Evolutionary conservation across 2,888 invertebrate genomes (phyloP).

Genomic region (Drosophila borealis): DNA sequence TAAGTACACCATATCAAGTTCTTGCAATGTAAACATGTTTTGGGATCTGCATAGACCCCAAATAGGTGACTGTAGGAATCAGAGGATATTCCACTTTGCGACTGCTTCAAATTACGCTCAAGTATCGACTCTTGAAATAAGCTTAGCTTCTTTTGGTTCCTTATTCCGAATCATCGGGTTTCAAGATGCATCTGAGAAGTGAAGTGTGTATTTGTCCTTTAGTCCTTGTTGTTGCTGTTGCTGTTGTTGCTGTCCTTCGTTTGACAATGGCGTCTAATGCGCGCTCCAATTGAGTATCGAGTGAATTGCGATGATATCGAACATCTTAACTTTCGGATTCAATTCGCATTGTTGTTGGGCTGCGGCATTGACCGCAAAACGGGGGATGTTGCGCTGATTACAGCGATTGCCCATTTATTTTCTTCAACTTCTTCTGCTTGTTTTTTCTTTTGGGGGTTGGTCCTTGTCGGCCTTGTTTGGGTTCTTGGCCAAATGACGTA

Average conservation of each 20-base stretch:
- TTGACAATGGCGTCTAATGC: slow-evolving; percentile 48
- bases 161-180: background rate
- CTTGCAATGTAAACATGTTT: no score
- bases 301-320: no score
- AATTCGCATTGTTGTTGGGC: slow-evolving; percentile 35
- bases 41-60: no score
- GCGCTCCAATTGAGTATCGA: background rate
- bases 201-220: slow-evolving; percentile 28
- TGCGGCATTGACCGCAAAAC: slow-evolving; percentile 32
- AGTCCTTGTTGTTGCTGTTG: background rate
- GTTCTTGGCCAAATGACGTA: slow-evolving; percentile 52
- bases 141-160: slow-evolving; percentile 1
- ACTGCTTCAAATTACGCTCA: no score
- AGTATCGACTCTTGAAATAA: no score
- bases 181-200: slow-evolving; percentile 11
- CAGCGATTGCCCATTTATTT: slow-evolving; percentile 34
- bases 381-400: slow-evolving; percentile 51
- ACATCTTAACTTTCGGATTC: slow-evolving; percentile 54
- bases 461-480: slow-evolving; percentile 15
- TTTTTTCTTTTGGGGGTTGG: slow-evolving; percentile 35
- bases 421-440: background rate
- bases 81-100: no score
- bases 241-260: slow-evolving; percentile 1
- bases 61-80: no score
- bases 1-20: no score